phyloP scores from a whole-genome alignment of 2,888 invertebrate species.

The Epirrita christyi region DNA sequence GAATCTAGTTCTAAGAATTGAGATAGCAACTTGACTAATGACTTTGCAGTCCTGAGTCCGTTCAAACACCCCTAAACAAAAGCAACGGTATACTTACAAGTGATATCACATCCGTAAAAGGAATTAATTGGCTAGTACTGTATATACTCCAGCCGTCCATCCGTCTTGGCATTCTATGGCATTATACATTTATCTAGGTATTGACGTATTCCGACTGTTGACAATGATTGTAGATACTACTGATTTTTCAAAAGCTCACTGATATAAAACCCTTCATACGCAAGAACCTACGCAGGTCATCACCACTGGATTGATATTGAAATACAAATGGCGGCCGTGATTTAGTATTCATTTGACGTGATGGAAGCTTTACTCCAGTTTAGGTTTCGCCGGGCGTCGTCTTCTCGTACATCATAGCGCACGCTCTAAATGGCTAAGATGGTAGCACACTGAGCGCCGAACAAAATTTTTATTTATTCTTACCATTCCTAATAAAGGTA shows the following conservation, averaged over 20 bases:
- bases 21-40: too few relatives aligned
- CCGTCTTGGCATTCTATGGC: neutral
- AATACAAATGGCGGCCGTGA: conserved; percentile 81
- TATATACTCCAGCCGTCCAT: too few relatives aligned
- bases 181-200: too few relatives aligned
- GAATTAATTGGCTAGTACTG: too few relatives aligned
- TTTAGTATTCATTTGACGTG: conserved; percentile 85
- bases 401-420: conserved; percentile 83
- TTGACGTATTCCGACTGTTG: neutral
- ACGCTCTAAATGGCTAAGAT: conserved; percentile 62
- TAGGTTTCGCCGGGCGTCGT: conserved; percentile 83
- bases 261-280: too few relatives aligned
- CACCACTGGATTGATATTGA: conserved; percentile 74
- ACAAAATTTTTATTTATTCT: too few relatives aligned
- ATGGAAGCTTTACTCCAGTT: conserved; percentile 82
- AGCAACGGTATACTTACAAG: too few relatives aligned
- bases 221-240: neutral
- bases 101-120: too few relatives aligned
- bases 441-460: conserved; percentile 45
- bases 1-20: too few relatives aligned
- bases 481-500: too few relatives aligned
- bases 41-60: too few relatives aligned
- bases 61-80: too few relatives aligned
- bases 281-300: conserved; percentile 39
- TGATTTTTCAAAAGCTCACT: neutral